Base-by-base conservation (phyloP, 2,113 vertebrate species). In the Strix aluco region DNA sequence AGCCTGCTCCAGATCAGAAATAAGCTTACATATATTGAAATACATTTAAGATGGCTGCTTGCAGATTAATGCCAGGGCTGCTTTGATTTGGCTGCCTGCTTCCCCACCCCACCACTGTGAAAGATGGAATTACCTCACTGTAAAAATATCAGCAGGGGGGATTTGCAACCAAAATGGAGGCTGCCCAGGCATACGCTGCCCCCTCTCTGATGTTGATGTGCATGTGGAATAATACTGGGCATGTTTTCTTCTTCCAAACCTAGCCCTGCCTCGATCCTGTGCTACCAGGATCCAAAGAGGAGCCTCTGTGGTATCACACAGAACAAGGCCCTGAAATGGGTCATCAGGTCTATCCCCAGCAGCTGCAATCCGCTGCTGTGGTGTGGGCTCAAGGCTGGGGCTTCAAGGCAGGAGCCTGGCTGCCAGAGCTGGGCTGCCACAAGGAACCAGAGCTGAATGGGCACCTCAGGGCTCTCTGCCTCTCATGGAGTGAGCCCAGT, bases 241-340 rank as follows among this genome's bases (percentile, higher is more conserved):
- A 59, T 1, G 19, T 36, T 62, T 32, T 20, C 34, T 36, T 55
- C 47, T 83, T 70, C n/a, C 52, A 49, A 58, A 77, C 5, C 0
- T 1, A 62, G 46, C 1, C 40, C 38, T 12, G 2, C 22, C 44
- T 36, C 0, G 0, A 70, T 19, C 42, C 34, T 23, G 55, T 11
- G 7, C 34, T 15, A 65, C 27, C 40, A 73, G 29, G 36, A 89
- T 8, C 34, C 69, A 74, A 59, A 74, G 29, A 30, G 34, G 32
- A 77, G 20, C 8, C 62, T 47, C 30, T 7, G 10, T 21, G 10
- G 11, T 2, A 2, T 15, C 42, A 62, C 52, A n/a, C 15, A 25
- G 6, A 49, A 4, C 21, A 54, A 46, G 22, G 8, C 15, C 46
- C 32, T 47, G 38, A 57, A 38, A 52, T 1, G 3, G 18, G 47